Evolutionary conservation across 1,140 invertebrate genomes (phyloP), one percentile per base, ranked within the genome.

Genomic region (Meteorus sp.): DNA sequence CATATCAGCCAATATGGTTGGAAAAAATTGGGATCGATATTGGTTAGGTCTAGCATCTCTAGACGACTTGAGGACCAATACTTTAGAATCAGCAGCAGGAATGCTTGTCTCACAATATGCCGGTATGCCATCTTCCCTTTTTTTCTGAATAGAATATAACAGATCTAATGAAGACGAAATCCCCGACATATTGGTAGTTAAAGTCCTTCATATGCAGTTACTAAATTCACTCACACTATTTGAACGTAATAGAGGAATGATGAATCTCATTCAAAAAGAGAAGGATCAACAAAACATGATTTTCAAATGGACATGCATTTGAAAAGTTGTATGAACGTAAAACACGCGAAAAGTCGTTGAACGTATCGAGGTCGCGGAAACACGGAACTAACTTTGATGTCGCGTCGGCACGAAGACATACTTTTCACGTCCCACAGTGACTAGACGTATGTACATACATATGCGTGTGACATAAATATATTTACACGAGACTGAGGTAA

Each of bases 31-130:
- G 58, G 85, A 85, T 67, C 85, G 88, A 68, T 95, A 93, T 75
- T 95, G 93, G 92, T 79, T 94, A 37, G 94, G 94, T 52, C 81
- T 95, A 54, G 89, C 92, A 9, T 91, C 93, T 7, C 85, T 95
- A 22, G 93, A 97, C 79, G 92, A 95, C 79, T 83, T 97, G 29
- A 84, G 91, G 67, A 97, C 94, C 19, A 96, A 96, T 74, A 95
- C 93, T 3, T 80, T 97, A 37, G 93, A 96, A 80, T 96, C 95
- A 7, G 93, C 94, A 6, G 92, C 93, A 51, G 94, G 94, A 33
- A 86, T 90, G 56, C 82, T 95, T 60, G 91, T 95, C 44, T 95
- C 93, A 1, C 93, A 97, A 77, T 98, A 97, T 76, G 90, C 93
- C 59, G 87, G 86, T 87, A 79, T 74, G 71, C 73, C 27, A 44